Base-by-base conservation (phyloP, 2,113 vertebrate genomes). In the Crotalus helleri region DNA sequence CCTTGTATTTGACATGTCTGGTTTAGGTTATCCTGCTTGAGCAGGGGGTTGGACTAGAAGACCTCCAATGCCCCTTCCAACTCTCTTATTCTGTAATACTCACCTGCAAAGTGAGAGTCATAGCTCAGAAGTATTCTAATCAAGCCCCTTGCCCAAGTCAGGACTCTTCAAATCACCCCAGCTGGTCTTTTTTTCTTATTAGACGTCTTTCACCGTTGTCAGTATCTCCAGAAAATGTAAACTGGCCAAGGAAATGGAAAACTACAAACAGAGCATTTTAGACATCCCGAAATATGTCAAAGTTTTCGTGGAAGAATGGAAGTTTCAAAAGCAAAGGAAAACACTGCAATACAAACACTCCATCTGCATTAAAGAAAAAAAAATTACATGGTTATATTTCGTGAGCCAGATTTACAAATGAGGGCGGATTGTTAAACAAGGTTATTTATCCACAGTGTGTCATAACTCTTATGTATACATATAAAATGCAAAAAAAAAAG, bases 321-420 rank as follows among this genome's bases (percentile, higher is more conserved):
- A 3, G 57, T n/a, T 69, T 53, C 12, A 26, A 74, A 44, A 12
- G 29, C 39, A 23, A 59, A 2, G 24, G 12, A n/a, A 33, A 53
- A 39, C 13, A 53, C 46, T 87, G 74, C 19, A 5, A 15, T 39
- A 21, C 55, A n/a, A 39, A 86, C 29, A 86, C 1, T 54, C 59
- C 26, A 26, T 58, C 23, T 0, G 90, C 69, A 88, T 6, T 26
- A 24, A 58, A 44, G 69, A 86, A 94, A 55, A 89, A 2, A 61
- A 93, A 3, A 88, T 23, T 17, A 64, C 2, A 54, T 26, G 85
- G 26, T 33, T 11, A 33, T 39, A 24, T 87, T 57, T 69, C 46
- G 94, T 90, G 88, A 92, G 92, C 89, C 90, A 90, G 4, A 29
- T 33, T 91, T 89, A 92, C 85, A 55, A 88, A 88, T 13, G 51